phyloP scores from a whole-genome alignment of 2,888 invertebrate genomes.

The Girardia tigrina region DNA sequence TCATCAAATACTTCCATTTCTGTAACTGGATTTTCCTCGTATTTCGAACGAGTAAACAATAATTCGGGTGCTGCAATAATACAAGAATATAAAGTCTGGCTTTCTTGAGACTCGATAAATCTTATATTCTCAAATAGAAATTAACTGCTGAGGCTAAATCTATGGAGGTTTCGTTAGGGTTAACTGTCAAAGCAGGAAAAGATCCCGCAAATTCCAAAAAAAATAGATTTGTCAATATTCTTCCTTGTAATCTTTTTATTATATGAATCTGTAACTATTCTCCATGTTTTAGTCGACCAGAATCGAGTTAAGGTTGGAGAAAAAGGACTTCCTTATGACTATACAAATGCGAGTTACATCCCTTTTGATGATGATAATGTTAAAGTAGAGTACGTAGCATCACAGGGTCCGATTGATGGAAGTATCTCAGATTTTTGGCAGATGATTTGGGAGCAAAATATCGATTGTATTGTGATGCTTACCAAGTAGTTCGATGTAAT shows the following conservation, averaged over 20 bases:
- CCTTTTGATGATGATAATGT: background rate
- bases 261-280: background rate
- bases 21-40: no score
- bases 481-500: background rate
- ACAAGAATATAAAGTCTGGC: no score
- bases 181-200: background rate
- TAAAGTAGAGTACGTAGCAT: background rate
- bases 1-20: no score
- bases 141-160: background rate
- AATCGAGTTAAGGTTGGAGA: background rate
- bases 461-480: background rate
- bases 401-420: background rate
- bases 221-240: slow-evolving; percentile 5
- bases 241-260: background rate
- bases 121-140: no score
- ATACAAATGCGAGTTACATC: background rate
- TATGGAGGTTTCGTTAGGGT: background rate
- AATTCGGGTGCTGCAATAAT: no score
- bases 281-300: background rate
- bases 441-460: slow-evolving; percentile 15
- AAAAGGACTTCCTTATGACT: background rate
- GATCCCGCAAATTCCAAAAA: background rate
- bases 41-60: no score
- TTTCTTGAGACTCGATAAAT: no score
- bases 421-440: background rate